These are phyloP conservation scores for Condylura cristata DNA, from an alignment of 2,113 vertebrate genomes.

Conservation along the genomic window DNA sequence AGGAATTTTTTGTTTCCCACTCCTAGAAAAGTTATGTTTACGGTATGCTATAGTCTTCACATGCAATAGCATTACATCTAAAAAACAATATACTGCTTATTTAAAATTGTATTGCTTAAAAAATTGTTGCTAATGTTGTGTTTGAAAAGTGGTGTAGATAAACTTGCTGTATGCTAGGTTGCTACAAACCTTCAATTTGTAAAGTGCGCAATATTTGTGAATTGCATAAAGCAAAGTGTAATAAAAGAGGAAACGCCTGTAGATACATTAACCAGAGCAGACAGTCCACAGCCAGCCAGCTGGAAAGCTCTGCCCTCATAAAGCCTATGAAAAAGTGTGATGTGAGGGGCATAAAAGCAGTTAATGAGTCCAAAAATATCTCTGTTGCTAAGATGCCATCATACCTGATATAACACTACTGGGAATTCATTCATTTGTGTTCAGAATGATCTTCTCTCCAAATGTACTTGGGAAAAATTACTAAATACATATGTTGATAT, in stretches of 20 bases:
- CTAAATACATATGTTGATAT: background rate
- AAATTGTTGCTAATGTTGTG: background rate
- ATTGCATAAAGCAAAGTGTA: background rate
- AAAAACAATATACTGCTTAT: background rate
- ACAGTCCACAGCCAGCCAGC: background rate
- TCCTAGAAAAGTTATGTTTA: background rate
- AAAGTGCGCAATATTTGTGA: background rate
- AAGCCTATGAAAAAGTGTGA: background rate
- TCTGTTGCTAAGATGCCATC: slow-evolving; percentile 42
- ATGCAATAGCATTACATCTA: background rate
- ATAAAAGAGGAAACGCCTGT: no score
- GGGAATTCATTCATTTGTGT: slow-evolving; percentile 25
- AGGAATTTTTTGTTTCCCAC: no score
- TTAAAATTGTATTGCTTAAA: background rate
- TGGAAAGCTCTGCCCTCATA: slow-evolving; percentile 30
- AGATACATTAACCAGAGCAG: background rate
- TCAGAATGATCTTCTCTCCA: slow-evolving; percentile 12
- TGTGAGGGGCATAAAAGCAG: background rate
- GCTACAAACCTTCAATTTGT: background rate
- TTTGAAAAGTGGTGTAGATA: background rate
- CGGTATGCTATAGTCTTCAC: background rate
- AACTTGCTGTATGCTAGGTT: background rate
- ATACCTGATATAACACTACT: background rate
- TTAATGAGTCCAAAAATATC: slow-evolving; percentile 44
- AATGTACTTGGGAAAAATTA: background rate